Base-by-base conservation (phyloP, 92 coral and sea anemone species). In the Bergia puertoricense region DNA sequence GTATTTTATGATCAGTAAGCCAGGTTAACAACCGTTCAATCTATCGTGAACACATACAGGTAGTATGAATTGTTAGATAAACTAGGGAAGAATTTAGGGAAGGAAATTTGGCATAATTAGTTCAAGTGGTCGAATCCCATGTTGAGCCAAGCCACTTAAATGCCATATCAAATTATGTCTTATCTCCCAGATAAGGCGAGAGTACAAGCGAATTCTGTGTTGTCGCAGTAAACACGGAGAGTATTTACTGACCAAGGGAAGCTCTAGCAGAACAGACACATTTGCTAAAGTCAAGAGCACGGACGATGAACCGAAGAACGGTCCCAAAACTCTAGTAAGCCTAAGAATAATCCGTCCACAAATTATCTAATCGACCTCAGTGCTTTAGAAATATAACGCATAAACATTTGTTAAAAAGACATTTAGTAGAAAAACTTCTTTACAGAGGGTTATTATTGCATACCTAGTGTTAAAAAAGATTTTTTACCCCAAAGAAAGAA, bases 181-280 rank as follows among this genome's bases (percentile, higher is more conserved):
- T 57, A 15, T 51, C 42, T 69, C n/a, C 65, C 79, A 95, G 98
- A 91, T 95, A 88, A 95, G 98, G 44, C 94, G 91, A 75, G 98
- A 95, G 74, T 95, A 95, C 81, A 74, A 71, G 51, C 94, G 98
- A 37, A 90, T 95, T 42, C 80, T 95, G 48, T 93, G 98, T 76
- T 93, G 98, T 51, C 85, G 71, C 75, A 81, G 85, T 48, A 90
- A 90, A 30, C 93, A 91, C 22, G 91, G 91, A 81, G 94, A 92
- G 46, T 92, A 92, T 72, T 86, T 92, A 76, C 82, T 93, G 50
- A 91, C 92, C 83, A 93, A 88, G 51, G 90, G 94, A 4, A 92
- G 93, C 30, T 46, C 80, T 14, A 88, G 89, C 74, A 89, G 92
- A 66, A 85, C 88, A 71, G 90, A 90, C 66, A 93, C 92, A 62